These are phyloP conservation scores for Chanos chanos DNA, from an alignment of 2,797 vertebrate species.

Conservation along the genomic window DNA sequence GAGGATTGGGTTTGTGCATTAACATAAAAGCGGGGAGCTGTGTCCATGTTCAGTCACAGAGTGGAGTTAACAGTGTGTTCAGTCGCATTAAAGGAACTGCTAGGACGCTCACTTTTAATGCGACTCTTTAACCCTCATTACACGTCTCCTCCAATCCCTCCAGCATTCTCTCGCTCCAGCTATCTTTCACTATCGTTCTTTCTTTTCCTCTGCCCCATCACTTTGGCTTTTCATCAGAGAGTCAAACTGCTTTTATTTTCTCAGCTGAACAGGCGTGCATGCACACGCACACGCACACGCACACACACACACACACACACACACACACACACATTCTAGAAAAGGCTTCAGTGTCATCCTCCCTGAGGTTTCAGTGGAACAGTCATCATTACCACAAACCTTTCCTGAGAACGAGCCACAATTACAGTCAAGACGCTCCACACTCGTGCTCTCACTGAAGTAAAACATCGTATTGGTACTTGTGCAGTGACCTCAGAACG, in stretches of 20 bases:
- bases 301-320: slow-evolving; percentile 41
- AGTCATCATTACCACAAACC: slow-evolving; percentile 58
- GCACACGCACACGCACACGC: slow-evolving; percentile 18
- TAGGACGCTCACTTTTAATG: not conserved
- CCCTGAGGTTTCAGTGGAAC: slow-evolving; percentile 55
- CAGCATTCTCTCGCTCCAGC: slow-evolving; percentile 20
- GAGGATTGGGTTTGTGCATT: no score
- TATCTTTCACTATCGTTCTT: slow-evolving; percentile 30
- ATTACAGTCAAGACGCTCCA: slow-evolving; percentile 63
- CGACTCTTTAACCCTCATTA: slow-evolving; percentile 33
- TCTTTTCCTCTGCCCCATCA: slow-evolving; percentile 14
- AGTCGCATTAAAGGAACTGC: slow-evolving; percentile 16
- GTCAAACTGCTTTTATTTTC: slow-evolving; percentile 42
- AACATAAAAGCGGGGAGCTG: slow-evolving; percentile 26
- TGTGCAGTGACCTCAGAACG: slow-evolving; percentile 55
- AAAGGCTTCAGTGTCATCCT: slow-evolving; percentile 46
- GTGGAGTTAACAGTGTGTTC: slow-evolving; percentile 23
- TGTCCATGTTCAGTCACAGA: slow-evolving; percentile 4
- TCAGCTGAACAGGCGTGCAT: no score
- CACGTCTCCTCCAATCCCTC: slow-evolving; percentile 8
- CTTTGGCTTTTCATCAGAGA: slow-evolving; percentile 56
- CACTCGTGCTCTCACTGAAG: slow-evolving; percentile 66
- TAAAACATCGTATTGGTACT: slow-evolving; percentile 52
- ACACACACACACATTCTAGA: slow-evolving; percentile 42
- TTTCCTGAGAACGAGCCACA: slow-evolving; percentile 66